Percentiles rank a stretch among this genome's conserved stretches.
phyloP scores from a whole-genome alignment of 2,113 vertebrate species.

The Otis tarda region DNA sequence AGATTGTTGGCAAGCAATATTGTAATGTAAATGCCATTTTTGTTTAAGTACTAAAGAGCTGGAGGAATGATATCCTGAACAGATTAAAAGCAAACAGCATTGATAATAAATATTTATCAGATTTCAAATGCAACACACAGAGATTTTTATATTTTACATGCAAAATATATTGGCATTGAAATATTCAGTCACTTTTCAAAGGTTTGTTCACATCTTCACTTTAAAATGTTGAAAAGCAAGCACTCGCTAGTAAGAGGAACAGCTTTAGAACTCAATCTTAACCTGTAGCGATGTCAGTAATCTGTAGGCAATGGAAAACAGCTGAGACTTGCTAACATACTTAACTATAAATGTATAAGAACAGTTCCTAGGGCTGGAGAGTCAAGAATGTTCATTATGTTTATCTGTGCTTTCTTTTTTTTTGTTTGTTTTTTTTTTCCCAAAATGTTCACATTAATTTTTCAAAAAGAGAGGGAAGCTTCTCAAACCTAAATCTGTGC shows the following conservation, averaged over 20 bases:
- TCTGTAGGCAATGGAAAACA: neutral
- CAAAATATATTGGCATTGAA: conserved; percentile 72
- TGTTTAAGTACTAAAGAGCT: conserved; percentile 83
- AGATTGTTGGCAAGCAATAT: conserved; percentile 97
- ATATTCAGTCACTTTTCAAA: conserved; percentile 71
- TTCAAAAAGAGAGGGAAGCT: neutral
- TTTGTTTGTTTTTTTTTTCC: neutral
- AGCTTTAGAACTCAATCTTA: conserved; percentile 22
- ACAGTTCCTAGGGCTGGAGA: neutral
- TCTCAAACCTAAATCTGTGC: neutral
- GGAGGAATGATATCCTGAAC: conserved; percentile 78
- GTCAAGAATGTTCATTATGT: neutral
- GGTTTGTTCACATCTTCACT: conserved; percentile 65
- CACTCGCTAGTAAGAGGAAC: neutral
- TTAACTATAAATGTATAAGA: neutral
- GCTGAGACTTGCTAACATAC: neutral
- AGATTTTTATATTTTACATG: conserved; percentile 75
- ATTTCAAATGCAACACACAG: conserved; percentile 75
- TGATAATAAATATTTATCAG: conserved; percentile 86
- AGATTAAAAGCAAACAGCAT: conserved; percentile 85
- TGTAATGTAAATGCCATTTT: conserved; percentile 88
- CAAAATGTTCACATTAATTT: neutral
- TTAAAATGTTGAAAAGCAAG: conserved; percentile 58
- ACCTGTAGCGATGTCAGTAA: neutral
- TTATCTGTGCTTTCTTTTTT: neutral